Evolutionary conservation across 2,113 vertebrate species (phyloP).

Genomic region (Pollimyrus isidori): DNA sequence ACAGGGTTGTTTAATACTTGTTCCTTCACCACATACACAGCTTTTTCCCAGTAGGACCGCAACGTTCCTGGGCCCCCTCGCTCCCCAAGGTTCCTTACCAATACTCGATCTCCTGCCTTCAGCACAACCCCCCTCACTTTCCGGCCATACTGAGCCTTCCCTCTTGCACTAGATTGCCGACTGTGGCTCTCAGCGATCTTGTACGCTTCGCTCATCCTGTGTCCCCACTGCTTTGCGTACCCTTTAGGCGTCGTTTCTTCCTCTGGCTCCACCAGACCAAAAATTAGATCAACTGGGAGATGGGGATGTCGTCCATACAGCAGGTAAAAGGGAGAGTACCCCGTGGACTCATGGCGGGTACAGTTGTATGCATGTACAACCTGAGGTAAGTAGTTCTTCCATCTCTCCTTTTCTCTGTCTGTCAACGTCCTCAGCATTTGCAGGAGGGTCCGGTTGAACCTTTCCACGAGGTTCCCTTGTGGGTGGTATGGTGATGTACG

Average conservation of each 20-base stretch:
- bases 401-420: slow-evolving; percentile 21
- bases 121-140: slow-evolving; percentile 7
- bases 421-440: slow-evolving; percentile 20
- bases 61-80: slow-evolving; percentile 20
- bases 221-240: not conserved
- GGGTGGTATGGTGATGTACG: not conserved
- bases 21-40: slow-evolving; percentile 6
- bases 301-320: slow-evolving; percentile 5
- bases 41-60: slow-evolving; percentile 15
- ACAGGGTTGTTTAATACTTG: not conserved
- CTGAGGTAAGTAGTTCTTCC: slow-evolving; percentile 19
- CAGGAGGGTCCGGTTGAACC: slow-evolving; percentile 23
- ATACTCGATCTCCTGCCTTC: slow-evolving; percentile 11
- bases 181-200: slow-evolving; percentile 9
- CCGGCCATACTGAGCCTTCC: too few species aligned
- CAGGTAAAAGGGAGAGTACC: slow-evolving; percentile 12
- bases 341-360: slow-evolving; percentile 1
- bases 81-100: slow-evolving; percentile 24
- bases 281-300: slow-evolving; percentile 18
- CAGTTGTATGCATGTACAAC: slow-evolving; percentile 17
- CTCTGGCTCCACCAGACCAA: not conserved
- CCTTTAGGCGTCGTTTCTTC: not conserved
- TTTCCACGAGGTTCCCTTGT: slow-evolving; percentile 7
- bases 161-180: not conserved
- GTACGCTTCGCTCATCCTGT: slow-evolving; percentile 20